Conservation (phyloP, 2,797 vertebrate species). For the Anguilla anguilla region DNA sequence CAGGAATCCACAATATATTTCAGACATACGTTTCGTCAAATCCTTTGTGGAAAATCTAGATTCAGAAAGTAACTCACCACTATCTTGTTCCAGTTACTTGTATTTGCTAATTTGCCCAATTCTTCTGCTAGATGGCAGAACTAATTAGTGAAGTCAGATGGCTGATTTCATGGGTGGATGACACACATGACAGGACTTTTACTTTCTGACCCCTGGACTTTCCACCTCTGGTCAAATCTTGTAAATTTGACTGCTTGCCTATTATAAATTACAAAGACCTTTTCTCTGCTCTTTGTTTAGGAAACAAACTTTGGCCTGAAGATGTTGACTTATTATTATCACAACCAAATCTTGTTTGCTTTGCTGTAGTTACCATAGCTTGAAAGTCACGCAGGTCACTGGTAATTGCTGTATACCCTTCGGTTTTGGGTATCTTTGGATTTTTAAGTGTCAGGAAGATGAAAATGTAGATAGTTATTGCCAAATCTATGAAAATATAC, state of each 20-base stretch:
- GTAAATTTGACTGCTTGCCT: conserved; percentile 2
- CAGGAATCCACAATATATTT: background rate
- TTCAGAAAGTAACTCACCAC: too few relatives aligned
- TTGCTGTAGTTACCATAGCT: conserved; percentile 41
- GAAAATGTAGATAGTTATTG: background rate
- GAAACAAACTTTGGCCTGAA: conserved; percentile 52
- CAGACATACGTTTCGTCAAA: background rate
- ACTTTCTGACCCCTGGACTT: background rate
- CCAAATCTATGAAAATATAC: background rate
- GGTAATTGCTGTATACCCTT: conserved; percentile 19
- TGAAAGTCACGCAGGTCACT: conserved; percentile 55
- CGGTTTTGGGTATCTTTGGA: conserved; percentile 22
- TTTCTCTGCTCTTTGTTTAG: conserved; percentile 49
- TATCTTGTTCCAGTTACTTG: too few relatives aligned
- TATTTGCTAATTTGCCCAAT: background rate
- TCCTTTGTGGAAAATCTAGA: too few relatives aligned
- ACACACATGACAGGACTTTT: background rate
- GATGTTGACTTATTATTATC: conserved; percentile 51
- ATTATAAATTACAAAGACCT: background rate
- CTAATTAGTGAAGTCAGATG: background rate
- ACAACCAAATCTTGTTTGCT: conserved; percentile 48
- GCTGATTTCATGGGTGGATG: background rate
- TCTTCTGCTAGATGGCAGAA: background rate
- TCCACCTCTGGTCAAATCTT: background rate
- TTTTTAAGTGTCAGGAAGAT: conserved; percentile 3